phyloP scores from a whole-genome alignment of 2,113 vertebrate genomes.

The Hepsetus odoe region DNA sequence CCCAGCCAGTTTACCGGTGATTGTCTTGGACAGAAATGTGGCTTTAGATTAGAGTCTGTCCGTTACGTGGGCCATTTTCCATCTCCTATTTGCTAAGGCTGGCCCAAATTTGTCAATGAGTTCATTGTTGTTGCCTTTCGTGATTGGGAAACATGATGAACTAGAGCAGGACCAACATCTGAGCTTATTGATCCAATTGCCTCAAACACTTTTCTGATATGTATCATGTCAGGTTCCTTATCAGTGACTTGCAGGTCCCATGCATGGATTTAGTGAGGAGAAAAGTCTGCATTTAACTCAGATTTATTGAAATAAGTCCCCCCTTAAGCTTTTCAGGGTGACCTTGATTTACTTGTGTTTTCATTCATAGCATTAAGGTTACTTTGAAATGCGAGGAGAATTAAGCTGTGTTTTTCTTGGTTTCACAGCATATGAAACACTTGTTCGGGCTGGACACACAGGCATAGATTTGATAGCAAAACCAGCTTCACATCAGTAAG shows the following conservation, averaged over 20 bases:
- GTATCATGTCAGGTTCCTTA: conserved; percentile 35
- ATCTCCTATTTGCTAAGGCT: neutral
- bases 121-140: neutral
- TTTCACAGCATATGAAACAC: neutral
- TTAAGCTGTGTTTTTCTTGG: neutral
- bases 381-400: conserved; percentile 1
- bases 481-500: no score
- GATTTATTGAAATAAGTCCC: conserved; percentile 16
- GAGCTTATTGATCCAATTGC: conserved; percentile 28
- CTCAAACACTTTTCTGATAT: conserved; percentile 36
- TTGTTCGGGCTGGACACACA: no score
- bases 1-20: conserved; percentile 1
- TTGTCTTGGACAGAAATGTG: conserved; percentile 5
- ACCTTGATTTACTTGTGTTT: neutral
- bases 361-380: conserved; percentile 9
- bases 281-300: conserved; percentile 30
- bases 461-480: no score
- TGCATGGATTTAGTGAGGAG: conserved; percentile 32
- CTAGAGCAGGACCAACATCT: conserved; percentile 10
- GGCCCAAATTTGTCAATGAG: conserved; percentile 6
- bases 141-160: neutral
- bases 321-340: neutral
- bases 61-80: neutral
- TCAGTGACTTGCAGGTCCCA: conserved; percentile 31
- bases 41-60: conserved; percentile 7